Conservation (phyloP, 2,888 invertebrate genomes). For the Agapetus fuscipes region DNA sequence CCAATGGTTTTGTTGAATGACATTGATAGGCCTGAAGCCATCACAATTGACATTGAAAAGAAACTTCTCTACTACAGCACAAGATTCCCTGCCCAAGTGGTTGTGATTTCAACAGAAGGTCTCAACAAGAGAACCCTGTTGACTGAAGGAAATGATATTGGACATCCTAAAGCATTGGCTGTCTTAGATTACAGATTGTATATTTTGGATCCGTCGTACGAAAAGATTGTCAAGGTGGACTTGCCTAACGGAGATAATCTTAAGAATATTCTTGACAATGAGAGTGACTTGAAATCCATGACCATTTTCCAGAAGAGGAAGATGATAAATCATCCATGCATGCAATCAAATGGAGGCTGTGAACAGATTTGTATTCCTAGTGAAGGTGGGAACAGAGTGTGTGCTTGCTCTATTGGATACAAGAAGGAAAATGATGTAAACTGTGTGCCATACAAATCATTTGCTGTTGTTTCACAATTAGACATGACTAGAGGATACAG, state of each 20-base stretch:
- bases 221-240: conserved; percentile 79
- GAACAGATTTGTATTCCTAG: conserved; percentile 89
- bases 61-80: conserved; percentile 85
- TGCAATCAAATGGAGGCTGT: conserved; percentile 82
- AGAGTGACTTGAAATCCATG: conserved; percentile 77
- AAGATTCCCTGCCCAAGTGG: conserved; percentile 61
- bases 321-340: conserved; percentile 75
- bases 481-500: conserved; percentile 85
- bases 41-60: conserved; percentile 74
- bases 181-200: conserved; percentile 75
- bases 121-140: conserved; percentile 57
- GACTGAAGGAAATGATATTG: conserved; percentile 59
- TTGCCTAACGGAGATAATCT: conserved; percentile 71
- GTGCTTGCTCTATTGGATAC: conserved; percentile 88
- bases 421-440: conserved; percentile 65
- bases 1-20: conserved; percentile 62
- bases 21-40: conserved; percentile 68
- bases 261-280: conserved; percentile 70
- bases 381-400: conserved; percentile 63
- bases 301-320: conserved; percentile 81
- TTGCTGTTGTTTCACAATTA: conserved; percentile 85
- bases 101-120: conserved; percentile 64
- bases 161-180: conserved; percentile 70
- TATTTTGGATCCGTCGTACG: conserved; percentile 80
- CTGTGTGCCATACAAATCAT: conserved; percentile 76